These are phyloP conservation scores for Neuroscelio doddi DNA, from an alignment of 2,888 invertebrate species.

Conservation along the genomic window DNA sequence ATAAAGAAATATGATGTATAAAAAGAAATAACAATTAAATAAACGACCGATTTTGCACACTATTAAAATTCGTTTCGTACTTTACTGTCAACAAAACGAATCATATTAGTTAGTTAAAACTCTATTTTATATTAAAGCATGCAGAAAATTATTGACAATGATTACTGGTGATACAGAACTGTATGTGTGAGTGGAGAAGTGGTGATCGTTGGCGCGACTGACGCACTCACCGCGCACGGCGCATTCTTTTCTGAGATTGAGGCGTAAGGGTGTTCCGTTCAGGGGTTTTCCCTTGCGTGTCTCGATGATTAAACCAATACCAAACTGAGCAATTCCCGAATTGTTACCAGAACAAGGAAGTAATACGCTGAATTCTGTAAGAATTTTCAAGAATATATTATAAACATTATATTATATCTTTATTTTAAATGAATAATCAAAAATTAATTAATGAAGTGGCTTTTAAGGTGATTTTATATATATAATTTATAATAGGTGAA, in stretches of 20 bases:
- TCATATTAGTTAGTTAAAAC: conserved; percentile 16
- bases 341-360: conserved; percentile 90
- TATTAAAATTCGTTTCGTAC: conserved; percentile 24
- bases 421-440: too few relatives aligned
- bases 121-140: conserved; percentile 54
- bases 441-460: too few relatives aligned
- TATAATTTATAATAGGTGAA: too few relatives aligned
- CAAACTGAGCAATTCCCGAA: conserved; percentile 90
- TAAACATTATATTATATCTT: too few relatives aligned
- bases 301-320: conserved; percentile 88
- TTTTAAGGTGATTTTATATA: too few relatives aligned
- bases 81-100: conserved; percentile 23
- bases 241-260: conserved; percentile 94
- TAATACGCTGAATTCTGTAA: conserved; percentile 88
- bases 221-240: conserved; percentile 88
- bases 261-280: conserved; percentile 89
- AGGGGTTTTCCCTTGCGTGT: conserved; percentile 85
- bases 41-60: conserved; percentile 30
- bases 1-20: too few relatives aligned
- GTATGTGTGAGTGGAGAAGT: conserved; percentile 67
- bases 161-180: conserved; percentile 71
- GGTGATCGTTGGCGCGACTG: conserved; percentile 70
- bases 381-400: conserved; percentile 2
- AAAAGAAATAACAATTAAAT: neutral
- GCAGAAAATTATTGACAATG: conserved; percentile 61